Evolutionary conservation across 2,888 invertebrate species (phyloP).

Genomic region (Andrena bucephala): DNA sequence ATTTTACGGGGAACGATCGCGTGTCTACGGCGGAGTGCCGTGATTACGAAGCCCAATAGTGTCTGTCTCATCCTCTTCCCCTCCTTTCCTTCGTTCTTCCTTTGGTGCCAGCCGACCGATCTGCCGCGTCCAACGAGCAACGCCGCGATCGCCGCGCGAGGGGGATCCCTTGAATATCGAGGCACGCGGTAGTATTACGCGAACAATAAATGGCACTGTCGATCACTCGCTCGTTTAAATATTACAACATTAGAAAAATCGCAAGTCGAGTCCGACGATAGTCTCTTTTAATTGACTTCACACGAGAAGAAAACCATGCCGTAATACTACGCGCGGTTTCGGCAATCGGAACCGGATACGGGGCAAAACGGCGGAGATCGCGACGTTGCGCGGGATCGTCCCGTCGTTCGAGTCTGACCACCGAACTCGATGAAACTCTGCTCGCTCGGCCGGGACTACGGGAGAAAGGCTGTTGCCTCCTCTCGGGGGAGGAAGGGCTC

Average conservation of each 20-base stretch:
- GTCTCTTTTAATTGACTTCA: slow-evolving; percentile 74
- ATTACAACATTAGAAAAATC: slow-evolving; percentile 75
- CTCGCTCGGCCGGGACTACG: too few relatives aligned
- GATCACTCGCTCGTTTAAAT: slow-evolving; percentile 73
- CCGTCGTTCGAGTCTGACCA: slow-evolving; percentile 42
- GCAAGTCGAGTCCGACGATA: slow-evolving; percentile 72
- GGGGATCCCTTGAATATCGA: slow-evolving; percentile 1
- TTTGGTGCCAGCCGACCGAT: background rate
- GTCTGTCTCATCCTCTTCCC: background rate
- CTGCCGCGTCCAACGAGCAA: background rate
- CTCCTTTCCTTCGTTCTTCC: background rate
- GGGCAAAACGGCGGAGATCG: slow-evolving; percentile 76
- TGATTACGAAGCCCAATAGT: slow-evolving; percentile 1
- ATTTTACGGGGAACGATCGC: slow-evolving; percentile 66
- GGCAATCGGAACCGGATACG: slow-evolving; percentile 9
- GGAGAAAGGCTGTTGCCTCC: background rate
- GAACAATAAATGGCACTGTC: slow-evolving; percentile 74
- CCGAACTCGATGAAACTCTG: slow-evolving; percentile 11
- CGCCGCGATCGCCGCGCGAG: background rate
- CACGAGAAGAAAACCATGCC: slow-evolving; percentile 72
- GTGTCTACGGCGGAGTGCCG: slow-evolving; percentile 4
- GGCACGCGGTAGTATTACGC: slow-evolving; percentile 72
- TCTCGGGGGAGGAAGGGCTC: background rate
- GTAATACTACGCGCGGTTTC: slow-evolving; percentile 61
- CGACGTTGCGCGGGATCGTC: slow-evolving; percentile 48